Evolutionary conservation across 2,888 invertebrate species (phyloP), one percentile per base, ranked within the genome.

Genomic region (Frankliniella fusca): DNA sequence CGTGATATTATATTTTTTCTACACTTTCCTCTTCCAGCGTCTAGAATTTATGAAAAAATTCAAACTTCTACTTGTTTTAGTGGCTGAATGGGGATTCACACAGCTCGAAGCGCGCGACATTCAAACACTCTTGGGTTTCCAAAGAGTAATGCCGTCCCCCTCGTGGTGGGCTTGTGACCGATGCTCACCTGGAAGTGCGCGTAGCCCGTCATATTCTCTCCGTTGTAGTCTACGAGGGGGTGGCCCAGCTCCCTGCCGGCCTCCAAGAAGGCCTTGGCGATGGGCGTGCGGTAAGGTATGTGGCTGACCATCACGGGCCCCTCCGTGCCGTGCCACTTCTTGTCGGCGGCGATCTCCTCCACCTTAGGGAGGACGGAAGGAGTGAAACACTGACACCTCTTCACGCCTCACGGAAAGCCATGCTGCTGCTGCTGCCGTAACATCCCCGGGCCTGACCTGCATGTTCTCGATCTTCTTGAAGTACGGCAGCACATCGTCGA

Each of bases 381-480:
- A 61, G 18, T 61, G 18, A 61, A 8, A 20, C 0, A 61, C 61
- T 61, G 20, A 5, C 38, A 38, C 38, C 5, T 3, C 38, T 2
- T 5, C 38, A 5, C 38, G 38, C 38, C 38, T 2, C 38, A 38
- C 2, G 38, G 38, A 38, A 5, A 38, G 38, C 38, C 38, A 38
- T 38, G 54, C 3, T 9, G 10, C 50, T 50, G 50, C 9, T 15
- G 9, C 50, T 15, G 50, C 50, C 50, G 50, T 50, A 9, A 9
- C 15, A 9, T 50, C 54, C 18, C 54, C 18, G 15, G 1, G 61
- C 23, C 70, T 70, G 27, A 76, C 70, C 70, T 85, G 86, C 85
- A 87, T 95, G 87, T 95, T 95, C 87, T 95, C 95, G 0, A 95
- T 94, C 87, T 95, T 95, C 85, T 93, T 93, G 87, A 97, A 97